Base-by-base conservation (phyloP, 1,140 invertebrate species). In the Atopsyche davidsoni region DNA sequence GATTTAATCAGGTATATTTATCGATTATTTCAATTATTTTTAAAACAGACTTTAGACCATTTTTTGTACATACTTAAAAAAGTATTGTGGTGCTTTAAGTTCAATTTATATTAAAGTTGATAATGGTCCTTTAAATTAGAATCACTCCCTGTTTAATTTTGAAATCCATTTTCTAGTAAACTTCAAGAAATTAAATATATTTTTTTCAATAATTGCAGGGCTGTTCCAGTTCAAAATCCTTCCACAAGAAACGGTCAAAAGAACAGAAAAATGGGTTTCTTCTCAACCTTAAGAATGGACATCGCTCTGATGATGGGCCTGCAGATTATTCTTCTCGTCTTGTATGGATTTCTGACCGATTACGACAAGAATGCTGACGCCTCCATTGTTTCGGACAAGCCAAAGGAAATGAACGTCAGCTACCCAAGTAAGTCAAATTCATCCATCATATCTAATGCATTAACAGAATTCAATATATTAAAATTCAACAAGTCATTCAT, bases 391-490 rank as follows among this genome's bases (percentile, higher is more conserved):
- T 43, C 13, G 34, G 40, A 13, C 21, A 53, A 49, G 17, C 28
- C 32, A 7, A 55, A 32, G 31, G 46, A 51, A 40, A 53, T 57
- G 59, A 39, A 51, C 47, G 51, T 51, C 3, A 53, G 34, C 36
- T 55, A 60, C 52, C 34, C 57, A 9, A 60, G 59, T 60, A 57
- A 56, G 59, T 55, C 25, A 36, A 36, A 40, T 35, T n/a, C n/a
- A n/a, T n/a, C n/a, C n/a, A n/a, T n/a, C n/a, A n/a, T n/a, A n/a
- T n/a, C n/a, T n/a, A n/a, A n/a, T n/a, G n/a, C n/a, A n/a, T n/a
- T n/a, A n/a, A n/a, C n/a, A n/a, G n/a, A n/a, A n/a, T n/a, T n/a
- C n/a, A n/a, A n/a, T n/a, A n/a, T n/a, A n/a, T n/a, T n/a, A n/a
- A n/a, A n/a, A n/a, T n/a, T n/a, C n/a, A n/a, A n/a, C n/a, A n/a